Percentiles rank a stretch among this genome's conserved stretches.
These are phyloP conservation scores for Eriocheir sinensis DNA, from an alignment of 1,140 invertebrate genomes.

Conservation along the genomic window DNA sequence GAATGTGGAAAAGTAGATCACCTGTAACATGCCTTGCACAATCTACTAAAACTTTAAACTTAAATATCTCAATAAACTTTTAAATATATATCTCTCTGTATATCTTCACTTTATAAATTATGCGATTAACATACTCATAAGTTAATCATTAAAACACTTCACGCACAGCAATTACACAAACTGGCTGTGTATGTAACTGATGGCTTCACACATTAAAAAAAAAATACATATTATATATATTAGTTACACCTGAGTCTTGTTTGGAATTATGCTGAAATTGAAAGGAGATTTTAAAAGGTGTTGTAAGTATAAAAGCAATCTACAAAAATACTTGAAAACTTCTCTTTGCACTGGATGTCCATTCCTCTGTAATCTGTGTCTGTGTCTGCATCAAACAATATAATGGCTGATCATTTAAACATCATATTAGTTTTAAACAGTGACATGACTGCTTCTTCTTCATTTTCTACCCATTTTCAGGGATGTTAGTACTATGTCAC, in stretches of 20 bases:
- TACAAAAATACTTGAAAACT: neutral
- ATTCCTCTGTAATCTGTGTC: neutral
- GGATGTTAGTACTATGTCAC: too few species aligned
- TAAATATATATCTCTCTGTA: neutral
- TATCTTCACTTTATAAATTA: conserved; percentile 2
- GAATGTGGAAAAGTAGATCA: neutral
- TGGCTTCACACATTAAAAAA: neutral
- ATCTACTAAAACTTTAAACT: neutral
- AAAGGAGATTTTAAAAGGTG: neutral
- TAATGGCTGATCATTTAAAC: too few species aligned
- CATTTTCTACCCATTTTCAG: too few species aligned
- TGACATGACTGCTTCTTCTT: too few species aligned
- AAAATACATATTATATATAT: too few species aligned
- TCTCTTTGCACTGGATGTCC: neutral
- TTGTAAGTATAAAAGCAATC: too few species aligned
- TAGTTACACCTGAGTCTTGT: neutral
- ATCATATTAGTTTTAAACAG: too few species aligned
- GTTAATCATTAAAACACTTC: neutral
- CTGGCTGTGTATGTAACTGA: neutral
- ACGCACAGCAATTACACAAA: neutral
- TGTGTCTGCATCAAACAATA: too few species aligned
- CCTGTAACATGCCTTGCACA: neutral
- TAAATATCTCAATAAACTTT: neutral
- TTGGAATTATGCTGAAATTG: neutral
- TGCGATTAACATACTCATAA: neutral